Evolutionary conservation across 2,888 invertebrate genomes (phyloP), one percentile per base, ranked within the genome.

Genomic region (Palloptera scutellata): DNA sequence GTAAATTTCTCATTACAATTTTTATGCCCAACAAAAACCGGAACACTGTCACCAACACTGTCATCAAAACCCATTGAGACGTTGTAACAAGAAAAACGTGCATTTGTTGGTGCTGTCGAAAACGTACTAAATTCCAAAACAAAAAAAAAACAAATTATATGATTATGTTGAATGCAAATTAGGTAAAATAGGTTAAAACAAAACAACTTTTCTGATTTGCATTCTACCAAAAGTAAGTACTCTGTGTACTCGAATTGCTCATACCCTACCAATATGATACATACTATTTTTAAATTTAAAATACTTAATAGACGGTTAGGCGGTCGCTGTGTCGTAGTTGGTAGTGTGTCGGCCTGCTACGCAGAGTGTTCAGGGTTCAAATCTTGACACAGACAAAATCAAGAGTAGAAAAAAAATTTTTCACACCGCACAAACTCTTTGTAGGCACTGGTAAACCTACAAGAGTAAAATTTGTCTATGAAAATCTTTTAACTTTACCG

Each of bases 91-190:
- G 48, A n/a, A 57, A 64, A 57, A 45, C 64, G 55, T 64, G 55
- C 57, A 45, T 5, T 20, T 30, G 30, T 30, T 30, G n/a, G n/a
- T n/a, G 15, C 51, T 51, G 6, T 53, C 63, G 30, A 17, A 11
- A 30, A 42, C 42, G 1, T 6, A 54, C 13, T 13, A 58, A 40
- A 17, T n/a, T 13, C 4, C 48, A 20, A 42, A 30, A 20, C 45
- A 17, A 40, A 9, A 20, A 52, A 40, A 52, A 61, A 52, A 13
- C 2, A 41, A 41, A 41, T 41, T 20, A 54, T 19, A 54, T 20
- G 54, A n/a, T 19, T 42, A 61, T 61, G 61, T 61, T 61, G 61
- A 30, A 61, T 61, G 61, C 61, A 61, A 61, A 61, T 61, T 61
- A 61, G 61, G 17, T 40, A 53, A 61, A 52, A 52, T 20, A 40